These are phyloP conservation scores for Umimayanthus kanabou DNA, from an alignment of 92 coral and sea anemone genomes.

Conservation along the genomic window DNA sequence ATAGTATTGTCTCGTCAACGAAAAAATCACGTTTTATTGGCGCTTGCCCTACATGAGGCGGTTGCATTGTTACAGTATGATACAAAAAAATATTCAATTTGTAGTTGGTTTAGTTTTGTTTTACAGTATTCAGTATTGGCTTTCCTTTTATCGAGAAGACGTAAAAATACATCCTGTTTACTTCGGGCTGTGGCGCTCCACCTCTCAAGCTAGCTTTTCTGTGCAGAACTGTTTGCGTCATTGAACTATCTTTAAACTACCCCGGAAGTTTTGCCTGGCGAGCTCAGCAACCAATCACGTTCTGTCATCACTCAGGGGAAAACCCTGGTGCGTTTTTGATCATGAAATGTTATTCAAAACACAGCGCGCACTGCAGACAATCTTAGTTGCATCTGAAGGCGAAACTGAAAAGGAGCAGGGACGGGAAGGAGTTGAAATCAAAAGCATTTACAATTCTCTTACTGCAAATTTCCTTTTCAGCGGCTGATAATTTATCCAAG, in stretches of 20 bases:
- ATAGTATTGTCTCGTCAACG: not conserved
- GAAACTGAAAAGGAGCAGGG: slow-evolving; percentile 12
- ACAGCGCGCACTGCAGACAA: not conserved
- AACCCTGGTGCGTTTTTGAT: not conserved
- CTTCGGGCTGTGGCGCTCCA: not conserved
- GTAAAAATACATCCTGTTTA: slow-evolving; percentile 25
- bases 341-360: slow-evolving; percentile 4
- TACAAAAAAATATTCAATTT: not conserved
- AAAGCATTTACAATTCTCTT: not conserved
- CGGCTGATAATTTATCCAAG: not conserved
- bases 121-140: not conserved
- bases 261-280: slow-evolving; percentile 40
- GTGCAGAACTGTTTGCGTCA: not conserved
- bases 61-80: not conserved
- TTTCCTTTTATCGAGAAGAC: not conserved
- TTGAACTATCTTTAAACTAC: slow-evolving; percentile 2
- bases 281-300: slow-evolving; percentile 21
- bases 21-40: not conserved
- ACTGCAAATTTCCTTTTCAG: slow-evolving; percentile 18
- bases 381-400: not conserved
- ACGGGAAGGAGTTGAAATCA: not conserved
- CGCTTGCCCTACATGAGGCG: not conserved
- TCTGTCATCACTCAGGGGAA: slow-evolving; percentile 19
- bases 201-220: too few relatives aligned
- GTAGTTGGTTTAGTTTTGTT: not conserved